A percentile compares a stretch with the other conserved stretches of the same genome.
Evolutionary conservation across 1,140 invertebrate genomes (phyloP).

Genomic region (Calliphora vicina): DNA sequence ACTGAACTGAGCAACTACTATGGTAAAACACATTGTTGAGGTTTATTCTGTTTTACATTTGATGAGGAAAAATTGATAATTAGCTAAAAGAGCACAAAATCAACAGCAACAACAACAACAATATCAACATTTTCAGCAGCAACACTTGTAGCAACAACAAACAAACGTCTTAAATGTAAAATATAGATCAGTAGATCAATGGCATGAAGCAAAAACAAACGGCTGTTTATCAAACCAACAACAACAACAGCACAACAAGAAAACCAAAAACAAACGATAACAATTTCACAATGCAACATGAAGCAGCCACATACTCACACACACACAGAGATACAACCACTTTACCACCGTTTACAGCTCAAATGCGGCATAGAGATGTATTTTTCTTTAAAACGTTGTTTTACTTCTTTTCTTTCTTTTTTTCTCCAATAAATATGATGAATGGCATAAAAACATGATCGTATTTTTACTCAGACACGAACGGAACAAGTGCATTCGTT

Average conservation of each 20-base stretch:
- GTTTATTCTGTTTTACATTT: not conserved
- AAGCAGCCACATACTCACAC: not conserved
- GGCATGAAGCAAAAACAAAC: conserved; percentile 15
- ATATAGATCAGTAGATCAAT: conserved; percentile 36
- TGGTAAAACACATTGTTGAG: not conserved
- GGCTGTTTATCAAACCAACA: conserved; percentile 1
- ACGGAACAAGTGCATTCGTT: not conserved
- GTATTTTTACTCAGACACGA: not conserved
- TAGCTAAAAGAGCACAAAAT: conserved; percentile 20
- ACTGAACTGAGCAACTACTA: not conserved
- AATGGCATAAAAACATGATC: conserved; percentile 33
- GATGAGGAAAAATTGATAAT: conserved; percentile 34
- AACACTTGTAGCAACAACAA: not conserved
- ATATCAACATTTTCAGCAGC: not conserved
- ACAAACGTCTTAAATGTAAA: not conserved
- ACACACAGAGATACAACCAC: not conserved
- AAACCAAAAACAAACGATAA: not conserved
- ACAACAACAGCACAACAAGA: not conserved
- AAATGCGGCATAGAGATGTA: not conserved
- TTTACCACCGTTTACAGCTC: not conserved
- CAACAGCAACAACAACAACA: not conserved
- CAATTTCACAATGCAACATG: not conserved
- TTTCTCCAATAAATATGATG: conserved; percentile 29
- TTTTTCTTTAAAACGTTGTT: not conserved
- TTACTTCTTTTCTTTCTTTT: not conserved